Evolutionary conservation across 2,797 vertebrate genomes (phyloP).

Genomic region (Aulostomus chinensis): DNA sequence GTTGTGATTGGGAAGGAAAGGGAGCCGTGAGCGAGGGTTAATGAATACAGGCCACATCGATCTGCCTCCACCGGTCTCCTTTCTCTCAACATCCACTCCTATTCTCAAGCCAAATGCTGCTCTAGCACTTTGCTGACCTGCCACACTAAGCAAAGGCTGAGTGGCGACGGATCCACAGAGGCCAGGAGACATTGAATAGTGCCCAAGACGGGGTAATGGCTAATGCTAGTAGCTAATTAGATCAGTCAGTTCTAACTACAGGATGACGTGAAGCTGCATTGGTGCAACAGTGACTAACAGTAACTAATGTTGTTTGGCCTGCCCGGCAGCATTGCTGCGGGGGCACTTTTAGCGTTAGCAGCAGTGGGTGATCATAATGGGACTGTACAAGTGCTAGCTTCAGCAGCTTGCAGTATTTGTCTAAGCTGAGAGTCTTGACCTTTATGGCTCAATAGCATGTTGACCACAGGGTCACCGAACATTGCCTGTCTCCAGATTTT

Average conservation of each 20-base stretch:
- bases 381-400: slow-evolving; percentile 18
- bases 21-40: slow-evolving; percentile 77
- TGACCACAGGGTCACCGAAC: slow-evolving; percentile 38
- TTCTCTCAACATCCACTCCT: slow-evolving; percentile 51
- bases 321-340: slow-evolving; percentile 1
- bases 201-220: slow-evolving; percentile 48
- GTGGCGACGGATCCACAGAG: slow-evolving; percentile 42
- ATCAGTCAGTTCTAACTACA: slow-evolving; percentile 41
- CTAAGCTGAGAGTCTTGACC: slow-evolving; percentile 25
- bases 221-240: slow-evolving; percentile 57
- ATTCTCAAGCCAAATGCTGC: slow-evolving; percentile 75
- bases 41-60: slow-evolving; percentile 81
- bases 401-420: slow-evolving; percentile 19
- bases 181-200: slow-evolving; percentile 34
- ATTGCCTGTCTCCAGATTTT: slow-evolving; percentile 39
- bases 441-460: slow-evolving; percentile 29
- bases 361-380: too few relatives aligned
- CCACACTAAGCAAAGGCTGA: slow-evolving; percentile 69
- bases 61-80: slow-evolving; percentile 63
- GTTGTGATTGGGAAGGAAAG: slow-evolving; percentile 75
- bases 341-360: not conserved
- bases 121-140: slow-evolving; percentile 77
- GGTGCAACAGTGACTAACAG: slow-evolving; percentile 23
- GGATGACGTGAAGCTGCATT: slow-evolving; percentile 12
- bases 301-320: slow-evolving; percentile 38